Evolutionary conservation across 2,888 invertebrate species (phyloP).

Genomic region (Anorthoa munda): DNA sequence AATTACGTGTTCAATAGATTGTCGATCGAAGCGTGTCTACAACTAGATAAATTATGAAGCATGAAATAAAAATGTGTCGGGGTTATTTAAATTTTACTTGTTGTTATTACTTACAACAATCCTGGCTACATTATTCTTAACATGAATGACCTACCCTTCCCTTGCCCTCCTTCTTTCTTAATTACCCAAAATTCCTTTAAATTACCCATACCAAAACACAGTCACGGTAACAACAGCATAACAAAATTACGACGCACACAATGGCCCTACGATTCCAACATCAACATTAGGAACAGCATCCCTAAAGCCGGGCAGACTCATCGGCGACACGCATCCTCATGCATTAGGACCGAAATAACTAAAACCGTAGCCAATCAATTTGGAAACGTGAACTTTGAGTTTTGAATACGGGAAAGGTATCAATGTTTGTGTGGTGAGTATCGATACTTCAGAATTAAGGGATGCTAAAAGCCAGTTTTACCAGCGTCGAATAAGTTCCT

Average conservation of each 20-base stretch:
- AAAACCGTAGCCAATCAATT: constrained; percentile 70
- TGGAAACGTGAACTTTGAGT: constrained; percentile 47
- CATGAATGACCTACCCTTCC: background rate
- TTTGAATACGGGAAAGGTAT: constrained; percentile 34
- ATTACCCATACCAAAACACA: constrained; percentile 20
- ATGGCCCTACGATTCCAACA: constrained; percentile 26
- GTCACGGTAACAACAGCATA: constrained; percentile 39
- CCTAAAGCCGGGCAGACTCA: constrained; percentile 60
- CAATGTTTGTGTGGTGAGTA: background rate
- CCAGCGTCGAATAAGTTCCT: background rate
- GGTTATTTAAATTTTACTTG: no score
- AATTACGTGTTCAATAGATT: no score
- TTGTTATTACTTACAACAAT: no score
- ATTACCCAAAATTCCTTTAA: constrained; percentile 22
- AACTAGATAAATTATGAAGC: no score
- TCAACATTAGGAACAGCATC: constrained; percentile 43
- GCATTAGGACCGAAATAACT: constrained; percentile 58
- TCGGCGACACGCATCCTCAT: constrained; percentile 67
- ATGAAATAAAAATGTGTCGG: no score
- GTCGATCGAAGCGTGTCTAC: no score
- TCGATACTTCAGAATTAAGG: constrained; percentile 4
- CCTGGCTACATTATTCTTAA: no score
- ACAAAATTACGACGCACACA: constrained; percentile 22
- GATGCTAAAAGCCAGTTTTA: no score
- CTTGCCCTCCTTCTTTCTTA: background rate